phyloP scores from a whole-genome alignment of 2,888 invertebrate genomes.

The Sesia bembeciformis region DNA sequence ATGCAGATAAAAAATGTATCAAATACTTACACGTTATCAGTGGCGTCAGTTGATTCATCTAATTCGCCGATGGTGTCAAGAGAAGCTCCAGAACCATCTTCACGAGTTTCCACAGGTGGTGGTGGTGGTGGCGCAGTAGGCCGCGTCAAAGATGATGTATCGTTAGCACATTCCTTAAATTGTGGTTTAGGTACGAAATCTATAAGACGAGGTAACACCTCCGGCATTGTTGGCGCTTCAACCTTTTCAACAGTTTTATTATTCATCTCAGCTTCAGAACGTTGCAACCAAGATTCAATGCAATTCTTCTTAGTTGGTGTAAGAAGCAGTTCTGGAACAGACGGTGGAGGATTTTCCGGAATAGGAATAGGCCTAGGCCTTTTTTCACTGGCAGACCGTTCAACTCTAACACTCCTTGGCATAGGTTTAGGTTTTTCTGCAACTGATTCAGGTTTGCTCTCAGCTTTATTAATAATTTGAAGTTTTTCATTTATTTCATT shows the following conservation, averaged over 20 bases:
- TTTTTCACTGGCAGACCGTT: constrained; percentile 52
- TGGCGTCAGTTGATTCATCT: constrained; percentile 73
- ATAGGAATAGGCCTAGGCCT: constrained; percentile 44
- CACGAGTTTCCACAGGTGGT: constrained; percentile 53
- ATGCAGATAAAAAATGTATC: neutral
- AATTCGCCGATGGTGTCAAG: constrained; percentile 82
- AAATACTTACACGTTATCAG: constrained; percentile 55
- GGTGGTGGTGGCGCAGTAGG: constrained; percentile 45
- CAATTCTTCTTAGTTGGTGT: constrained; percentile 66
- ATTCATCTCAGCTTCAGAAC: constrained; percentile 67
- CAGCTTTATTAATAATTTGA: constrained; percentile 22
- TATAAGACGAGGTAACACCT: constrained; percentile 78
- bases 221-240: constrained; percentile 50
- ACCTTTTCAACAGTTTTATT: constrained; percentile 48
- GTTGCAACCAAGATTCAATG: constrained; percentile 64
- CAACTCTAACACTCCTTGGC: constrained; percentile 69
- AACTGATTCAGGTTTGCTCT: constrained; percentile 37
- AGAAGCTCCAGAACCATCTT: constrained; percentile 75
- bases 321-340: constrained; percentile 46
- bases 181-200: constrained; percentile 81
- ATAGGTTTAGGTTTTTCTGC: constrained; percentile 69
- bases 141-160: constrained; percentile 29
- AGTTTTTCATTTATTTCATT: constrained; percentile 22
- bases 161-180: constrained; percentile 46
- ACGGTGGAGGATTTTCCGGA: constrained; percentile 38